A percentile compares a stretch with the other conserved stretches of the same genome.
Conservation (phyloP, 2,888 invertebrate species). For the Encarsia formosa region DNA sequence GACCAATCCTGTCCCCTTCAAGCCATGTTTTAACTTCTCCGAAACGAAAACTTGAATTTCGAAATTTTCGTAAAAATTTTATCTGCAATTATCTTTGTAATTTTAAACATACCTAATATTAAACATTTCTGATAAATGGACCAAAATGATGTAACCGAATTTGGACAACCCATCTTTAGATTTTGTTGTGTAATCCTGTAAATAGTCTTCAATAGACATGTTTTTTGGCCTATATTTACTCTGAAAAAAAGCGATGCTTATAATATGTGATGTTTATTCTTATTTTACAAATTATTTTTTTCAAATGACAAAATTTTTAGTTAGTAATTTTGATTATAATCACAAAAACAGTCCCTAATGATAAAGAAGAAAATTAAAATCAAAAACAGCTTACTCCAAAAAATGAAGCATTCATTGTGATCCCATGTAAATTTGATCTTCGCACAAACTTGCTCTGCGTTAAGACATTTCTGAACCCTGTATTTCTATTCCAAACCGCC, state of each 20-base stretch:
- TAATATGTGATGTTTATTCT: neutral
- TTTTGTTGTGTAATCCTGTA: slow-evolving; percentile 9
- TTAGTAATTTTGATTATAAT: too few species aligned
- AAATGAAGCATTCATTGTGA: neutral
- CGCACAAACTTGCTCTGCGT: slow-evolving; percentile 10
- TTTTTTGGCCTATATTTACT: slow-evolving; percentile 11
- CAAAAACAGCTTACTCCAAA: slow-evolving; percentile 7
- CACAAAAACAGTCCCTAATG: too few species aligned
- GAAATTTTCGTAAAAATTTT: too few species aligned
- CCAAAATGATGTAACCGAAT: slow-evolving; percentile 22
- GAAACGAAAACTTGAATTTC: slow-evolving; percentile 4
- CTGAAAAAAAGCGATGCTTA: slow-evolving; percentile 1
- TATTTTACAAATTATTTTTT: too few species aligned
- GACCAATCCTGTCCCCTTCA: slow-evolving; percentile 23
- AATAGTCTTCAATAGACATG: slow-evolving; percentile 10
- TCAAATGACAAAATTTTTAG: too few species aligned
- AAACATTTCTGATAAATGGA: slow-evolving; percentile 28
- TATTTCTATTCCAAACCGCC: slow-evolving; percentile 33
- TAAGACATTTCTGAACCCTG: slow-evolving; percentile 27
- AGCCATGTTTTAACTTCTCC: slow-evolving; percentile 21
- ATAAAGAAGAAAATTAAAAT: too few species aligned
- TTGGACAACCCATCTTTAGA: slow-evolving; percentile 14
- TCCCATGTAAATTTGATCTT: slow-evolving; percentile 1
- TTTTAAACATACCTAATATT: slow-evolving; percentile 28
- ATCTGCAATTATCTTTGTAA: too few species aligned